Evolutionary conservation across 2,888 invertebrate genomes (phyloP).

Genomic region (Xanthorhoe spadicearia): DNA sequence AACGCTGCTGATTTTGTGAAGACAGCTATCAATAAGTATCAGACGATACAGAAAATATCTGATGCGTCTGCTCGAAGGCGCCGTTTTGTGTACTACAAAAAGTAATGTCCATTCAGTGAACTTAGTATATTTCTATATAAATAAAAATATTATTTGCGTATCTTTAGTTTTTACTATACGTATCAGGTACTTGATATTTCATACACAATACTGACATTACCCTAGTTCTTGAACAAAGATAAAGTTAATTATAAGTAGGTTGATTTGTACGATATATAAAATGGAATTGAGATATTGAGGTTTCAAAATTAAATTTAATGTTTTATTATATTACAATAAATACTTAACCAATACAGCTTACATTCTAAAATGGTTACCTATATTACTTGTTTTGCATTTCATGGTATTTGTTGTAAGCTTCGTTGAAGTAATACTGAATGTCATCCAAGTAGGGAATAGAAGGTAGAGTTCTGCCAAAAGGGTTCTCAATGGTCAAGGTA

Average conservation of each 20-base stretch:
- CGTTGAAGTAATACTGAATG: constrained; percentile 44
- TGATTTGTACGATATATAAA: too few species aligned
- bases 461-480: constrained; percentile 60
- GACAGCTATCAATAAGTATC: constrained; percentile 86
- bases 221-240: too few species aligned
- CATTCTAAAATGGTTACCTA: background rate
- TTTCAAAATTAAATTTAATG: background rate
- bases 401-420: constrained; percentile 49
- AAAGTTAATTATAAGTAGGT: too few species aligned
- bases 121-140: constrained; percentile 6
- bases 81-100: constrained; percentile 51
- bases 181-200: too few species aligned
- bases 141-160: constrained; percentile 3
- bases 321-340: background rate
- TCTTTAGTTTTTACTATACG: background rate
- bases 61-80: constrained; percentile 57
- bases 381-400: constrained; percentile 39
- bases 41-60: constrained; percentile 70
- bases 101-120: background rate
- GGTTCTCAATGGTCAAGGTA: constrained; percentile 74
- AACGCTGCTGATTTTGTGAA: constrained; percentile 85
- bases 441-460: constrained; percentile 61
- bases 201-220: too few species aligned
- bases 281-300: background rate
- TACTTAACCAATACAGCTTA: background rate